Percentiles rank a stretch among this genome's conserved stretches.
Conservation (phyloP, 2,797 vertebrate species). For the Falco novaeseelandiae region DNA sequence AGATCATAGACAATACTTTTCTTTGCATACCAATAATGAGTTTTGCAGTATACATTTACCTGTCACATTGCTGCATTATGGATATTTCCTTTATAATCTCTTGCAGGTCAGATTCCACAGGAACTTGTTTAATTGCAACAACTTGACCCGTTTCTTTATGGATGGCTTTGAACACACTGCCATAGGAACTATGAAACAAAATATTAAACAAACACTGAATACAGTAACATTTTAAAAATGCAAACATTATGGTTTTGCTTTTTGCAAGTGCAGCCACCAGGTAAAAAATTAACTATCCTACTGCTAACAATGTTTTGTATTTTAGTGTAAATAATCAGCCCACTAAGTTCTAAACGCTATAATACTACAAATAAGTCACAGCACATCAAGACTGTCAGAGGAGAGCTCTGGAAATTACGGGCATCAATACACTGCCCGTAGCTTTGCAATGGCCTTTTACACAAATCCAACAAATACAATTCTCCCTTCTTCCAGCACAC, state of each 20-base stretch:
- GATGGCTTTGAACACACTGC: slow-evolving; percentile 94
- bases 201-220: background rate
- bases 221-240: background rate
- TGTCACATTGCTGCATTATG: slow-evolving; percentile 98
- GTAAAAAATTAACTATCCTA: background rate
- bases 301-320: background rate
- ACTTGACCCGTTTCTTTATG: slow-evolving; percentile 95
- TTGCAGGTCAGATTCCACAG: slow-evolving; percentile 94
- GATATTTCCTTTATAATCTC: slow-evolving; percentile 98
- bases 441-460: background rate
- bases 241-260: background rate
- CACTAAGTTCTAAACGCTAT: background rate
- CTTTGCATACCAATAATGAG: rapidly evolving
- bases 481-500: background rate
- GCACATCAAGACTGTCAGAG: background rate
- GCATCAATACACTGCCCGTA: background rate
- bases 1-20: background rate
- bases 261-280: background rate
- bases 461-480: background rate
- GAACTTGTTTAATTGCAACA: slow-evolving; percentile 96
- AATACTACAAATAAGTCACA: background rate
- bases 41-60: slow-evolving; percentile 72
- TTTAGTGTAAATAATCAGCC: background rate
- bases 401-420: background rate
- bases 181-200: slow-evolving; percentile 86